Conservation (phyloP, 2,797 vertebrate species). For the Macrochelys suwanniensis region DNA sequence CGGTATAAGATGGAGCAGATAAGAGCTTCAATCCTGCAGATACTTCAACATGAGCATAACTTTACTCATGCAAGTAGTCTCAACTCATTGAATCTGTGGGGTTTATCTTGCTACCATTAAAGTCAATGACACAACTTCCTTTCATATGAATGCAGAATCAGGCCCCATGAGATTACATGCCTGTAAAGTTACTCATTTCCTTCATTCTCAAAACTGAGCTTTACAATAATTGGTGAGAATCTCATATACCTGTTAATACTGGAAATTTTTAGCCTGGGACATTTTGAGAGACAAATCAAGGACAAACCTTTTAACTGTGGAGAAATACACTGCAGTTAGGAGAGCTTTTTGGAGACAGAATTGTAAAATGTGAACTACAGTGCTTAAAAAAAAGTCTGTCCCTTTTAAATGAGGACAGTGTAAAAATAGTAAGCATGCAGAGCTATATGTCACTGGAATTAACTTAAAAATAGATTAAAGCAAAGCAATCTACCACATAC, state of each 20-base stretch:
- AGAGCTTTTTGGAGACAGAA: background rate
- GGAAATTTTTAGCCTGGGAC: background rate
- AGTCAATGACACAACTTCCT: background rate
- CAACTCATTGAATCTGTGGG: background rate
- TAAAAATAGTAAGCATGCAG: no score
- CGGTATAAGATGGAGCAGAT: background rate
- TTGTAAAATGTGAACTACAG: background rate
- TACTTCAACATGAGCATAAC: background rate
- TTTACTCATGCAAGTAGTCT: background rate
- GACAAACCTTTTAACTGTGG: background rate
- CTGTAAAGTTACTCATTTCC: constrained; percentile 1
- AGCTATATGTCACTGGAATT: no score
- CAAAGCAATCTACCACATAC: background rate
- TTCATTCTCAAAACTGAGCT: constrained; percentile 44
- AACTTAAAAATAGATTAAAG: no score
- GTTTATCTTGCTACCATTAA: background rate
- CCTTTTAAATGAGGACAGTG: background rate
- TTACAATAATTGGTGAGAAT: constrained; percentile 14
- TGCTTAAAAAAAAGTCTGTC: background rate
- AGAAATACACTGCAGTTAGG: background rate
- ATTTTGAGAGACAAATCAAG: background rate
- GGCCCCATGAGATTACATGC: background rate
- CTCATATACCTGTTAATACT: background rate
- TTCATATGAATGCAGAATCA: constrained; percentile 27
- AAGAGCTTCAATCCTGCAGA: background rate